A percentile compares a stretch with the other conserved stretches of the same genome.
These are phyloP conservation scores for Pocillopora meandrina DNA, from an alignment of 92 coral and sea anemone genomes.

Conservation along the genomic window DNA sequence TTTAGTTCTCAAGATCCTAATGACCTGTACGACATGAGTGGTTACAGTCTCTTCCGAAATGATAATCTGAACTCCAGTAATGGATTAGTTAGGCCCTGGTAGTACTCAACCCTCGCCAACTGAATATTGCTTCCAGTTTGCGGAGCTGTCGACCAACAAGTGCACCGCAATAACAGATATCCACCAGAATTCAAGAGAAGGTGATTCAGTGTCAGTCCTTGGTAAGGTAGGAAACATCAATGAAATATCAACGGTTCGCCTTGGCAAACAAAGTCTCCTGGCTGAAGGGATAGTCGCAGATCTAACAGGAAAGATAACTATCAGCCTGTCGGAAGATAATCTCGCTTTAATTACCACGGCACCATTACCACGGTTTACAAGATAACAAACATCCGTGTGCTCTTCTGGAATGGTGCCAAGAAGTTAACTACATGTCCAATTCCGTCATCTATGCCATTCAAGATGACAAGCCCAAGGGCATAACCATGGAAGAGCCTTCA, in stretches of 20 bases:
- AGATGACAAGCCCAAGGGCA: constrained; percentile 19
- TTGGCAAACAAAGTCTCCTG: too few relatives aligned
- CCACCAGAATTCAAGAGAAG: constrained; percentile 20
- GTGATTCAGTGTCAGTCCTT: background rate
- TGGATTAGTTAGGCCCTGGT: too few relatives aligned
- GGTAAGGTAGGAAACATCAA: background rate
- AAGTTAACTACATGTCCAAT: constrained; percentile 13
- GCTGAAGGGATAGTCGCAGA: background rate
- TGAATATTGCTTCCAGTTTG: constrained; percentile 29
- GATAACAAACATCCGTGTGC: constrained; percentile 33
- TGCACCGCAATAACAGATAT: constrained; percentile 23
- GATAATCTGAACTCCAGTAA: too few relatives aligned
- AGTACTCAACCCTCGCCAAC: constrained; percentile 15
- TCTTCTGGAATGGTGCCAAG: constrained; percentile 36
- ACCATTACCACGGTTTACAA: constrained; percentile 20
- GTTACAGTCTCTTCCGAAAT: too few relatives aligned
- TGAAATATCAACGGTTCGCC: too few relatives aligned
- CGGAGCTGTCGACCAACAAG: constrained; percentile 19
- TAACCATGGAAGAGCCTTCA: constrained; percentile 3
- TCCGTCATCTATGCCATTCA: background rate
- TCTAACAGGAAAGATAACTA: constrained; percentile 30
- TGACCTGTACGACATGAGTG: too few relatives aligned
- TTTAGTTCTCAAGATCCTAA: too few relatives aligned
- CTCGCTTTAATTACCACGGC: constrained; percentile 29
- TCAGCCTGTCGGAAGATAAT: constrained; percentile 36